Conservation (phyloP, 1,140 invertebrate genomes). For the Drosophila sturtevanti region DNA sequence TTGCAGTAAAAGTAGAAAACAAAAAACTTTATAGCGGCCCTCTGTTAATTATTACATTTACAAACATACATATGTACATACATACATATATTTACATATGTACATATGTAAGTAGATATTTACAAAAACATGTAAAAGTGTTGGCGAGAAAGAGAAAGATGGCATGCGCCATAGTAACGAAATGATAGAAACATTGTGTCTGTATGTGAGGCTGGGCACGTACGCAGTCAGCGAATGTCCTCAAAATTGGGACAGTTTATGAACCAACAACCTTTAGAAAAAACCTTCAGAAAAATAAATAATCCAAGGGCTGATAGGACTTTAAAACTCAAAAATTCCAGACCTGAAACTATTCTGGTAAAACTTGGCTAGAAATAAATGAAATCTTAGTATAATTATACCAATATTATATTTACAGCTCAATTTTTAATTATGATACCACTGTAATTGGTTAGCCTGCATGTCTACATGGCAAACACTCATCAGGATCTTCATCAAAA, state of each 20-base stretch:
- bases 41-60: slow-evolving; percentile 35
- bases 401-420: not conserved
- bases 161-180: not conserved
- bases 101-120: not conserved
- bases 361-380: too few species aligned
- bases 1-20: slow-evolving; percentile 41
- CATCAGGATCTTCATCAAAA: not conserved
- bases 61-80: slow-evolving; percentile 19
- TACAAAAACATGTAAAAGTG: not conserved
- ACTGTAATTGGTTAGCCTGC: not conserved
- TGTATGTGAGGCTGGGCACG: slow-evolving; percentile 45
- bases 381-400: too few species aligned
- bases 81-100: slow-evolving; percentile 21
- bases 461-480: not conserved
- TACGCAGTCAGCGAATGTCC: slow-evolving; percentile 30
- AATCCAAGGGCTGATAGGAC: not conserved
- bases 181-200: too few species aligned
- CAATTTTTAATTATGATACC: too few species aligned
- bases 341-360: too few species aligned
- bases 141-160: too few species aligned
- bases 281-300: not conserved
- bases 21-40: slow-evolving; percentile 16
- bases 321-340: too few species aligned
- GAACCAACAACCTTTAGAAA: not conserved
- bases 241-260: not conserved